Conservation (phyloP, 2,797 vertebrate genomes). For the Basileuterus tristriatus region DNA sequence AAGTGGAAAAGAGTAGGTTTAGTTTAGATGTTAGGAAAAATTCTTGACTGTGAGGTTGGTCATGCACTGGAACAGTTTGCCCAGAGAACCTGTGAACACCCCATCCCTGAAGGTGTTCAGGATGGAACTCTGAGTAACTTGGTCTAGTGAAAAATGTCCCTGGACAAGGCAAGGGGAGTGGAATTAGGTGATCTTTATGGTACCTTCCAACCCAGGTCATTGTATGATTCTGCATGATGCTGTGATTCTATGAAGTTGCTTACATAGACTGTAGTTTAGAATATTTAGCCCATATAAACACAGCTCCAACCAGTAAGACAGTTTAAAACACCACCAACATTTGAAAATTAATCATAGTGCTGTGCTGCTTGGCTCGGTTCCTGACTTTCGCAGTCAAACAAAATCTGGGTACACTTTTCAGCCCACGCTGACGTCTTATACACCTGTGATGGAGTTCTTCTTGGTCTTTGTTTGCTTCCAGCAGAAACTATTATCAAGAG, state of each 20-base stretch:
- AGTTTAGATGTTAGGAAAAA: neutral
- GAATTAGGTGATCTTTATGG: neutral
- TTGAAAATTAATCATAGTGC: neutral
- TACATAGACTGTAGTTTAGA: fast-evolving
- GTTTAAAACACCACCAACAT: neutral
- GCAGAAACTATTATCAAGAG: neutral
- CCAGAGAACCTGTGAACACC: neutral
- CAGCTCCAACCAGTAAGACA: neutral
- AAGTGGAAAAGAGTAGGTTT: neutral
- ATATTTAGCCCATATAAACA: neutral
- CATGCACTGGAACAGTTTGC: neutral
- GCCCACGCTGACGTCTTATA: neutral
- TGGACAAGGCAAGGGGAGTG: neutral
- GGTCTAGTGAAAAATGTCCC: neutral
- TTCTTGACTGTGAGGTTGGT: neutral
- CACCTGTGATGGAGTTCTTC: neutral
- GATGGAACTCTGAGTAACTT: neutral
- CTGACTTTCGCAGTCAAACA: neutral
- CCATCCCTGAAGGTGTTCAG: neutral
- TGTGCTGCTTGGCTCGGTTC: neutral
- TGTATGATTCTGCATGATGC: neutral
- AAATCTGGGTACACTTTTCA: neutral
- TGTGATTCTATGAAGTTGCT: neutral
- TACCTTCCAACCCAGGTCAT: neutral
- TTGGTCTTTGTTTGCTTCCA: neutral